These are phyloP conservation scores for Sitobion miscanthi DNA, from an alignment of 1,140 invertebrate species.

Conservation along the genomic window DNA sequence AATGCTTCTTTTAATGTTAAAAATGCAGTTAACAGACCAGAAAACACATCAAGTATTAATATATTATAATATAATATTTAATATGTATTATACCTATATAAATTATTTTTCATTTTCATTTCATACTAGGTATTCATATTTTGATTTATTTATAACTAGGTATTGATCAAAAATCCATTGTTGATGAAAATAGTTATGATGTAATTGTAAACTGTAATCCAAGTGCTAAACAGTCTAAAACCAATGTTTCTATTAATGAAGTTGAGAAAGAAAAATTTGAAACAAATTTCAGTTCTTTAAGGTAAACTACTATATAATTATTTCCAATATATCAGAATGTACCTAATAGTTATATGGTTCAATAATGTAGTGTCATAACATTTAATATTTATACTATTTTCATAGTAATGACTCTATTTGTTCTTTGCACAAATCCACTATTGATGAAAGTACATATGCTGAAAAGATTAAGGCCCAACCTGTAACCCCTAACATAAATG, in stretches of 20 bases:
- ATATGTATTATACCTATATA: neutral
- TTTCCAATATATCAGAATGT: neutral
- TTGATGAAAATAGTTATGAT: slow-evolving; percentile 18
- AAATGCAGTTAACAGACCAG: neutral
- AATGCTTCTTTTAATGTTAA: slow-evolving; percentile 11
- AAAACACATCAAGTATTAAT: slow-evolving; percentile 9
- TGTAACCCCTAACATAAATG: neutral
- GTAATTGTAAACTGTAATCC: neutral
- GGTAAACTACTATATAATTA: neutral
- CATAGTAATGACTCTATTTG: slow-evolving; percentile 30
- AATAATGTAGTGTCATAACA: slow-evolving; percentile 28
- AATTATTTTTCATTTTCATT: slow-evolving; percentile 2
- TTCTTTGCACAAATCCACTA: slow-evolving; percentile 14
- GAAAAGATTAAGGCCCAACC: neutral
- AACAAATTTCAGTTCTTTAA: slow-evolving; percentile 24
- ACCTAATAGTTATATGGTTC: neutral
- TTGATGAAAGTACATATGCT: slow-evolving; percentile 26
- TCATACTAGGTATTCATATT: neutral
- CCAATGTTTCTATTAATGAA: neutral
- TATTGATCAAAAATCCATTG: slow-evolving; percentile 3
- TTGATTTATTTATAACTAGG: slow-evolving; percentile 5
- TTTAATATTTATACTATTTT: slow-evolving; percentile 12
- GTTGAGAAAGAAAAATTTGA: slow-evolving; percentile 12
- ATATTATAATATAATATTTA: neutral
- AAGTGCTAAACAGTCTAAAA: neutral